A percentile compares a stretch with the other conserved stretches of the same genome.
phyloP scores from a whole-genome alignment of 1,140 invertebrate genomes.

The Cephus cinctus region DNA sequence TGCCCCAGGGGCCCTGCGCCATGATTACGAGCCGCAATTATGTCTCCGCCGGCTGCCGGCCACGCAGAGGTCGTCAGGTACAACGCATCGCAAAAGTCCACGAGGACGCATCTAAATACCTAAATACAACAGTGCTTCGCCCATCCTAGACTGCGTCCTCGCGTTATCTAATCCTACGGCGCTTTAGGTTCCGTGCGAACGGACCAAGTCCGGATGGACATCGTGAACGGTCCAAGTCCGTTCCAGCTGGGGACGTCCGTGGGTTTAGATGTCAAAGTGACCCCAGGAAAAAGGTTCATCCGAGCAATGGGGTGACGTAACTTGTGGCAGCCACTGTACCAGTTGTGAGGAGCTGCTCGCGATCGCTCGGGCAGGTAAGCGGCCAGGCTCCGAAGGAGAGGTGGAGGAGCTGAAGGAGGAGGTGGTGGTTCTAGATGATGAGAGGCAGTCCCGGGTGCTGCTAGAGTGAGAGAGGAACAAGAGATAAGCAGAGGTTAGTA shows the following conservation, averaged over 20 bases:
- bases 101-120: conserved; percentile 12
- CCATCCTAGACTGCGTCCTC: no score
- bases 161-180: no score
- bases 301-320: conserved; percentile 35
- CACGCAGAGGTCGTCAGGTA: conserved; percentile 42
- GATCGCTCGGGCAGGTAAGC: conserved; percentile 23
- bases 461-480: conserved; percentile 18
- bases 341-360: conserved; percentile 15
- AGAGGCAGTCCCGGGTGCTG: no score
- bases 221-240: background rate
- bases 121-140: background rate
- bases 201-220: no score
- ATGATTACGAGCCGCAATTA: conserved; percentile 53
- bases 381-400: conserved; percentile 24
- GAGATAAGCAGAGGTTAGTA: conserved; percentile 3
- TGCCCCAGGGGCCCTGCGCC: conserved; percentile 32
- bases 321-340: conserved; percentile 47
- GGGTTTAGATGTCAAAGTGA: no score
- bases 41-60: conserved; percentile 44
- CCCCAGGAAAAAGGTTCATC: background rate
- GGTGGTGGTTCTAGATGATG: no score
- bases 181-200: no score
- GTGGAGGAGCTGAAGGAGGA: conserved; percentile 13
- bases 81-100: conserved; percentile 40
- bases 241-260: no score